Evolutionary conservation across 2,888 invertebrate genomes (phyloP).

Genomic region (Melieria crassipennis): DNA sequence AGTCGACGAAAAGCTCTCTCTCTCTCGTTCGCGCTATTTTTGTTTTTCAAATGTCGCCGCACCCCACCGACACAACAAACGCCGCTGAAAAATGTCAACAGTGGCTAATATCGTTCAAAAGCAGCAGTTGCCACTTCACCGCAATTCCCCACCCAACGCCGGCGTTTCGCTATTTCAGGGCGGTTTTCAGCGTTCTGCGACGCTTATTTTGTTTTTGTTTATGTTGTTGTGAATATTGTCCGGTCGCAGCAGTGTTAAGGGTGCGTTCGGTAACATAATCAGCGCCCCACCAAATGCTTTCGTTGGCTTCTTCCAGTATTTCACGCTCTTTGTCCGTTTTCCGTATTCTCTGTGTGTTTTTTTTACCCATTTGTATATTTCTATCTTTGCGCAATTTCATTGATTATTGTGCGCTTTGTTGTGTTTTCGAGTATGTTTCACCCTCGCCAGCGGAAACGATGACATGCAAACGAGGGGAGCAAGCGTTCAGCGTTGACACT

Average conservation of each 20-base stretch:
- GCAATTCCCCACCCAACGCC: neutral
- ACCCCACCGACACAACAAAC: neutral
- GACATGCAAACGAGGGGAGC: neutral
- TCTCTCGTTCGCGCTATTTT: neutral
- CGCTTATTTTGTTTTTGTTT: neutral
- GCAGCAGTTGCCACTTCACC: neutral
- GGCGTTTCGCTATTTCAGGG: neutral
- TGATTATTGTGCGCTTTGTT: conserved; percentile 44
- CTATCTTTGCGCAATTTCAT: conserved; percentile 37
- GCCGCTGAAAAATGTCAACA: neutral
- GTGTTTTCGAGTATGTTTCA: conserved; percentile 25
- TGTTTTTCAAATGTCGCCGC: neutral
- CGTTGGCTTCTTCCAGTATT: conserved; percentile 55
- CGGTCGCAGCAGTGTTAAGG: neutral
- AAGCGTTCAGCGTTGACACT: conserved; percentile 39
- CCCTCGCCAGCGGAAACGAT: too few relatives aligned
- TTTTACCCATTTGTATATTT: conserved; percentile 13
- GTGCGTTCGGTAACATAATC: neutral
- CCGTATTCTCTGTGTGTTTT: conserved; percentile 21
- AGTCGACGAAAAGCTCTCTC: neutral
- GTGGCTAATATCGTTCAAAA: neutral
- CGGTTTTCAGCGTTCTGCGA: neutral
- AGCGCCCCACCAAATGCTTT: conserved; percentile 36
- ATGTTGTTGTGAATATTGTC: neutral
- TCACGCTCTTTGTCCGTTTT: conserved; percentile 25